These are phyloP conservation scores for Dipodomys ordii DNA, from an alignment of 2,113 vertebrate genomes.

Conservation along the genomic window DNA sequence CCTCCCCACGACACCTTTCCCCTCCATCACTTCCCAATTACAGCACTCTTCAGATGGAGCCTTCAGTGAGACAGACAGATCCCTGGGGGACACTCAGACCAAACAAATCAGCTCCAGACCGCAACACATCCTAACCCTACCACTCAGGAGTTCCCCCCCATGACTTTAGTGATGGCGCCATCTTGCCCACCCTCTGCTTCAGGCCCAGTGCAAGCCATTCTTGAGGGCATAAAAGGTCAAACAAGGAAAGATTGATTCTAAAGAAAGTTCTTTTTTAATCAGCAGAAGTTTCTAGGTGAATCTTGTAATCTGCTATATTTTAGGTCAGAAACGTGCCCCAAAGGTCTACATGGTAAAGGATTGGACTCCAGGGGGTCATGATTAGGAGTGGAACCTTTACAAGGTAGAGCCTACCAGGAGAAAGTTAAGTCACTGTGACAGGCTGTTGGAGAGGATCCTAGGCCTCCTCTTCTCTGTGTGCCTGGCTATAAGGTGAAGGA, in stretches of 20 bases:
- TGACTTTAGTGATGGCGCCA: not conserved
- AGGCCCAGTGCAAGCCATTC: not conserved
- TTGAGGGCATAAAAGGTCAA: not conserved
- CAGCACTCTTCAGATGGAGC: not conserved
- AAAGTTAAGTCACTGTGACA: not conserved
- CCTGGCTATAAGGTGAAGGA: not conserved
- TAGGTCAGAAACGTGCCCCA: not conserved
- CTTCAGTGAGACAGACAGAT: no score
- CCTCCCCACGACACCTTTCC: not conserved
- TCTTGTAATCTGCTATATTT: not conserved
- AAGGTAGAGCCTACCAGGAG: not conserved
- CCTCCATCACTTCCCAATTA: no score
- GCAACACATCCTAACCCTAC: not conserved
- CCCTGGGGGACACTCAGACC: not conserved
- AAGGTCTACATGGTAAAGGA: not conserved
- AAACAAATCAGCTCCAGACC: no score
- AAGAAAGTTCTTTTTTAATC: constrained; percentile 5
- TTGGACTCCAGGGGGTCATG: no score
- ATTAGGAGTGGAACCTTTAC: not conserved
- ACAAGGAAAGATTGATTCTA: not conserved
- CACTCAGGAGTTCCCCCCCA: no score
- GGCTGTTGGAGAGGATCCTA: no score
- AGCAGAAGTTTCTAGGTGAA: not conserved
- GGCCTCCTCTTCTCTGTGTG: not conserved
- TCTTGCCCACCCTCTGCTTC: not conserved